A percentile compares a stretch with the other conserved stretches of the same genome.
Evolutionary conservation across 2,797 vertebrate genomes (phyloP).

Genomic region (Sciurus vulgaris): DNA sequence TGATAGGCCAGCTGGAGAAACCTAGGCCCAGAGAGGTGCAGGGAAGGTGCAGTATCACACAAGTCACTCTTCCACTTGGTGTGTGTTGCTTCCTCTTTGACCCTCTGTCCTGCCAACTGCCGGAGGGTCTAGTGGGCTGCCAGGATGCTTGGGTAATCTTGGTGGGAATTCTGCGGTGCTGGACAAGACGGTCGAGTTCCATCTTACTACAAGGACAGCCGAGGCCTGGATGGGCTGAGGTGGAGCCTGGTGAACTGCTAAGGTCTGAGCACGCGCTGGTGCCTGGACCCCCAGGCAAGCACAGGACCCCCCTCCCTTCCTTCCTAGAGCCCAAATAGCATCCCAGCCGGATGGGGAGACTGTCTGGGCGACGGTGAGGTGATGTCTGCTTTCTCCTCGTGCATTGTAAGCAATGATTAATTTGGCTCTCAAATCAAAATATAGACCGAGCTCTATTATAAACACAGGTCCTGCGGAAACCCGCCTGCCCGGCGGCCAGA

Average conservation of each 20-base stretch:
- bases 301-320: background rate
- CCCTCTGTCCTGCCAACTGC: background rate
- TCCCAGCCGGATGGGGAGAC: conserved; percentile 39
- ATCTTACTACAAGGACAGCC: background rate
- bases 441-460: conserved; percentile 81
- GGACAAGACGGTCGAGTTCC: background rate
- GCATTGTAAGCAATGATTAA: conserved; percentile 84
- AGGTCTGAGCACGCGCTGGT: background rate
- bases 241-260: background rate
- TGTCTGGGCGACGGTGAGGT: conserved; percentile 83
- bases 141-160: background rate
- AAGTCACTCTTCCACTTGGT: background rate
- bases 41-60: background rate
- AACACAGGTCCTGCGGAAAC: conserved; percentile 79
- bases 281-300: conserved; percentile 61
- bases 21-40: background rate
- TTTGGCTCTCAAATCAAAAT: conserved; percentile 84
- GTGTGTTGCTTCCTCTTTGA: background rate
- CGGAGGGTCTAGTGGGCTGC: background rate
- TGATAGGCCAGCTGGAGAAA: background rate
- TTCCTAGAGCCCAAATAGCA: conserved; percentile 71
- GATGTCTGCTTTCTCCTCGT: conserved; percentile 82
- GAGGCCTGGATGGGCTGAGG: background rate
- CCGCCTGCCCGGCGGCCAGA: conserved; percentile 56
- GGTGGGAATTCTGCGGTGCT: background rate